Conservation (phyloP, 2,113 vertebrate species). For the Toxostoma redivivum region DNA sequence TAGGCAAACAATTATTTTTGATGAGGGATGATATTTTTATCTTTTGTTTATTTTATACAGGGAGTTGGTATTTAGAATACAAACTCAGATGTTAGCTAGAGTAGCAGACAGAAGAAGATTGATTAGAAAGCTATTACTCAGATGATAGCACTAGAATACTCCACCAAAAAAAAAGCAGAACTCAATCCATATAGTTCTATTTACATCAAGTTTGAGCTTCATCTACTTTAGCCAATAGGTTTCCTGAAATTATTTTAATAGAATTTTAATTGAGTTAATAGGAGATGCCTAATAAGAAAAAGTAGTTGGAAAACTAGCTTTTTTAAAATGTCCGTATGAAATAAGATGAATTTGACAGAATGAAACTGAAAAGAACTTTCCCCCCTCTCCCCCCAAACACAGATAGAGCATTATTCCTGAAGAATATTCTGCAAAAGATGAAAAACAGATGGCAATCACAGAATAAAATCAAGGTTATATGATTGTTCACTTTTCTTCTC, state of each 20-base stretch:
- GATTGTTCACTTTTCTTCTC: conserved; percentile 31
- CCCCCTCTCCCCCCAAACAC: neutral
- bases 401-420: neutral
- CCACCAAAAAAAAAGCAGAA: neutral
- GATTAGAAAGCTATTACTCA: neutral
- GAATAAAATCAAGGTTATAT: conserved; percentile 13
- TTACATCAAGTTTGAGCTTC: neutral
- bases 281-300: neutral
- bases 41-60: neutral
- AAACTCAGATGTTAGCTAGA: neutral
- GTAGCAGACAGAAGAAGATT: neutral
- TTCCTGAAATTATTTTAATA: neutral
- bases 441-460: conserved; percentile 9
- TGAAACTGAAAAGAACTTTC: neutral
- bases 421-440: neutral
- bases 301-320: neutral
- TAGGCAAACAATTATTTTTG: neutral
- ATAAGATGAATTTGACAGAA: neutral
- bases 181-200: neutral
- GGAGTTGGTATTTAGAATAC: neutral
- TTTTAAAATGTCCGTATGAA: neutral
- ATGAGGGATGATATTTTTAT: neutral
- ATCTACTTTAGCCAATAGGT: neutral
- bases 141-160: neutral
- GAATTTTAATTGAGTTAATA: neutral